These are phyloP conservation scores for Falco rusticolus DNA, from an alignment of 2,797 vertebrate genomes.

Conservation along the genomic window DNA sequence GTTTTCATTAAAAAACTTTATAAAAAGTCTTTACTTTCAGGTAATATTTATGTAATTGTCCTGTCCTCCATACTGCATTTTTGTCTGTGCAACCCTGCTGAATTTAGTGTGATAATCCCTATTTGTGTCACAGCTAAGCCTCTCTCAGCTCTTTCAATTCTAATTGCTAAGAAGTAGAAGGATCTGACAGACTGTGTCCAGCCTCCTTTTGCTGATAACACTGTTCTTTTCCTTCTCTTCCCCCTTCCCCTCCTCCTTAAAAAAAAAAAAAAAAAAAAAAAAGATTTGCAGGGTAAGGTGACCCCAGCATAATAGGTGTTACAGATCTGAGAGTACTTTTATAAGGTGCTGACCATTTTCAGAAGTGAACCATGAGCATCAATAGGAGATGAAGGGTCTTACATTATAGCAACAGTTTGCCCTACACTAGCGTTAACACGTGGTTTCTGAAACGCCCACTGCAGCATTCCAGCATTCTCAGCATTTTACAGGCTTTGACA, in stretches of 20 bases:
- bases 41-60: background rate
- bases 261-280: background rate
- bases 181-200: background rate
- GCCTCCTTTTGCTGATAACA: background rate
- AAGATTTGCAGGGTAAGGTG: background rate
- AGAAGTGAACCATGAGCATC: background rate
- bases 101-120: background rate
- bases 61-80: background rate
- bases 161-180: background rate
- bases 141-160: background rate
- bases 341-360: background rate
- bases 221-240: background rate
- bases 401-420: background rate
- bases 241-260: background rate
- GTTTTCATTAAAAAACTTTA: background rate
- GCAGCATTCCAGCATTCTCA: background rate
- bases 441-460: background rate
- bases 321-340: background rate
- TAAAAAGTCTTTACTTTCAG: background rate
- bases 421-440: accelerated
- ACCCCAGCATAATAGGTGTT: background rate
- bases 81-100: background rate
- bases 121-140: background rate
- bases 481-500: background rate
- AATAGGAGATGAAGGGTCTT: background rate